Percentiles rank a stretch among this genome's conserved stretches.
These are phyloP conservation scores for Leptinotarsa undecemlineata DNA, from an alignment of 1,140 invertebrate genomes.

Conservation along the genomic window DNA sequence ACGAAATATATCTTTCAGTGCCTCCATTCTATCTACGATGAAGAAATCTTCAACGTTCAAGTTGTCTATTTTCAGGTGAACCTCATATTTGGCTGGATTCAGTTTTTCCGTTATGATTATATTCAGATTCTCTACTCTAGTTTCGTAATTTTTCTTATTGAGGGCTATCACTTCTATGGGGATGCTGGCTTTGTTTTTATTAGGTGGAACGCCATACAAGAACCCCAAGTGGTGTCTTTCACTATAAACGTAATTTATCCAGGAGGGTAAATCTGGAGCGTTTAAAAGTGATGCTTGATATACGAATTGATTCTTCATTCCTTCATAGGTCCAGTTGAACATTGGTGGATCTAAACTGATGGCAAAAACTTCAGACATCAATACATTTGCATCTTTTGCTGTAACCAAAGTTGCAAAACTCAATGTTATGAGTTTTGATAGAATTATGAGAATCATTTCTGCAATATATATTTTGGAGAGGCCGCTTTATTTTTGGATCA, in stretches of 20 bases:
- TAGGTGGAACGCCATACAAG: slow-evolving; percentile 78
- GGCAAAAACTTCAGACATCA: slow-evolving; percentile 68
- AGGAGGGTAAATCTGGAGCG: slow-evolving; percentile 79
- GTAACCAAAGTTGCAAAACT: neutral
- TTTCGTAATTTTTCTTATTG: slow-evolving; percentile 78
- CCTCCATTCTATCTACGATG: slow-evolving; percentile 66
- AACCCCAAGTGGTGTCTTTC: slow-evolving; percentile 72
- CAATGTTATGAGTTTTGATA: neutral
- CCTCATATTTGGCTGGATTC: slow-evolving; percentile 72
- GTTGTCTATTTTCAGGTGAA: slow-evolving; percentile 87
- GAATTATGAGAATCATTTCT: neutral
- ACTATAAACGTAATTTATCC: slow-evolving; percentile 82
- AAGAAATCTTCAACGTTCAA: slow-evolving; percentile 84
- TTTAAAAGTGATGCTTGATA: slow-evolving; percentile 70
- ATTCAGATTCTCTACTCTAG: slow-evolving; percentile 65
- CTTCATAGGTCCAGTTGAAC: slow-evolving; percentile 72
- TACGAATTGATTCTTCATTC: slow-evolving; percentile 64
- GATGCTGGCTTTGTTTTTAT: slow-evolving; percentile 60
- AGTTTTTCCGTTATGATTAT: slow-evolving; percentile 69
- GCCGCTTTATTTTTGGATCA: neutral
- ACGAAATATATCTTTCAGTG: slow-evolving; percentile 75
- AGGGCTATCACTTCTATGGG: slow-evolving; percentile 75
- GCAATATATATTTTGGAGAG: too few species aligned
- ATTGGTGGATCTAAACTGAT: slow-evolving; percentile 66
- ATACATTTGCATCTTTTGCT: slow-evolving; percentile 53